A percentile compares a stretch with the other conserved stretches of the same genome.
Conservation (phyloP, 2,113 vertebrate genomes). For the Fulmarus glacialis region DNA sequence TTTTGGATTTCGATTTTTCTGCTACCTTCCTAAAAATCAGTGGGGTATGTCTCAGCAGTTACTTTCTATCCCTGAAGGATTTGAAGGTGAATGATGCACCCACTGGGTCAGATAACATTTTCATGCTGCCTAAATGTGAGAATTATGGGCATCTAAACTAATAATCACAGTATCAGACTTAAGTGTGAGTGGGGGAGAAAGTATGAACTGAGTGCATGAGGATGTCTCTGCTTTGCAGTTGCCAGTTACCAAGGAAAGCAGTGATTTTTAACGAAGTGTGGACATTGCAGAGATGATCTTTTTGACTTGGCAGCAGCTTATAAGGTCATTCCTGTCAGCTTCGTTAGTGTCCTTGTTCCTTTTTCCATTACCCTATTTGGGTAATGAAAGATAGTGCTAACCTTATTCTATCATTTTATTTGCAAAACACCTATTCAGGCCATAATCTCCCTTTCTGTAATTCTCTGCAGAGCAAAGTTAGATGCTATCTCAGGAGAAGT, state of each 20-base stretch:
- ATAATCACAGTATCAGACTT: background rate
- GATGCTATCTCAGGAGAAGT: background rate
- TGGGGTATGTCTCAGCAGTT: background rate
- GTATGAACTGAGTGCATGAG: background rate
- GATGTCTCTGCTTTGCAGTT: conserved; percentile 15
- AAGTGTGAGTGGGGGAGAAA: background rate
- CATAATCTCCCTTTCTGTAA: background rate
- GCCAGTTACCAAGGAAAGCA: conserved; percentile 12
- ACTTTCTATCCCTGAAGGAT: background rate
- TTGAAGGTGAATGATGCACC: background rate
- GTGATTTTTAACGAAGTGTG: background rate
- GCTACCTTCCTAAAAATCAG: background rate
- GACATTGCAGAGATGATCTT: background rate
- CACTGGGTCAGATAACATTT: background rate
- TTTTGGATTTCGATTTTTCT: background rate
- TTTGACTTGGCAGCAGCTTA: background rate
- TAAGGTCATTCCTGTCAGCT: background rate
- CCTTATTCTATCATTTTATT: background rate
- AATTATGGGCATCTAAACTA: background rate
- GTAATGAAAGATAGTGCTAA: background rate
- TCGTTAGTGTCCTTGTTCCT: background rate
- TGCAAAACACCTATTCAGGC: background rate
- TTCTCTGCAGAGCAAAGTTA: background rate
- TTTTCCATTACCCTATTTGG: background rate
- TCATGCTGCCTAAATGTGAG: conserved; percentile 8